phyloP scores from a whole-genome alignment of 2,888 invertebrate genomes.

The Euzophera pinguis region DNA sequence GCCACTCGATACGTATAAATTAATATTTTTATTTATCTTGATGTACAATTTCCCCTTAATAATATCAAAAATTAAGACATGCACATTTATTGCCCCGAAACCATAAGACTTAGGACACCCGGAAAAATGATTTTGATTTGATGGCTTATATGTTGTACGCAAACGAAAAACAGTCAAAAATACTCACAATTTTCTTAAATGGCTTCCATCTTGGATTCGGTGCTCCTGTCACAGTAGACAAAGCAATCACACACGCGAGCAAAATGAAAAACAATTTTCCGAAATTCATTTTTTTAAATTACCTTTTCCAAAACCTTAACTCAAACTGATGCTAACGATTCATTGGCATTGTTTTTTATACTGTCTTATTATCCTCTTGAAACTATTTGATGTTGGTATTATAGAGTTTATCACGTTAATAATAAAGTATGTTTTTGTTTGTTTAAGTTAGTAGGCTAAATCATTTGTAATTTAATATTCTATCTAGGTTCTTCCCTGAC shows the following conservation, averaged over 20 bases:
- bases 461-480: constrained; percentile 10
- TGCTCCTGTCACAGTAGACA: constrained; percentile 25
- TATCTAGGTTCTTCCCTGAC: constrained; percentile 15
- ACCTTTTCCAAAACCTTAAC: neutral
- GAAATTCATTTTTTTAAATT: constrained; percentile 21
- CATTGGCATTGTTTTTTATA: constrained; percentile 5
- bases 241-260: constrained; percentile 27
- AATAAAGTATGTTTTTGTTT: neutral
- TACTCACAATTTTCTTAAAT: constrained; percentile 36
- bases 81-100: too few species aligned
- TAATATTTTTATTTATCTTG: too few species aligned
- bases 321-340: neutral
- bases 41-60: too few species aligned
- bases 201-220: constrained; percentile 32
- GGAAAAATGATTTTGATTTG: too few species aligned
- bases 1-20: too few species aligned
- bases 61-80: too few species aligned
- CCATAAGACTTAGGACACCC: too few species aligned
- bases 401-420: neutral
- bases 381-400: neutral
- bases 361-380: neutral
- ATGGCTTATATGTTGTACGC: too few species aligned
- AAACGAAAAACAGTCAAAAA: neutral
- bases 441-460: constrained; percentile 13
- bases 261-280: constrained; percentile 29